A percentile compares a stretch with the other conserved stretches of the same genome.
Conservation (phyloP, 2,888 invertebrate genomes). For the Dorcus hopei region DNA sequence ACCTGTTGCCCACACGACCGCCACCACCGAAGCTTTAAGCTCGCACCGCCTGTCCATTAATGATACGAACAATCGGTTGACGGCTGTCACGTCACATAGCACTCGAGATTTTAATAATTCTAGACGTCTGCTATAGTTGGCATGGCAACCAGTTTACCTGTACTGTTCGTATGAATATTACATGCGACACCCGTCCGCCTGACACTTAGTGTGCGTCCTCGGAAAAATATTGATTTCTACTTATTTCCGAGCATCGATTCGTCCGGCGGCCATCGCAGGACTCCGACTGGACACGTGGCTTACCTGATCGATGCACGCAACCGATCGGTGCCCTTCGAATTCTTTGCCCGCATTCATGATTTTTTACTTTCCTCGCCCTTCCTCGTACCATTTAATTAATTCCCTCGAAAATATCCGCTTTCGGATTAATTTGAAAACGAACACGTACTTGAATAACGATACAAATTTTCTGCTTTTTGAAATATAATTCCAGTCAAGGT, state of each 20-base stretch:
- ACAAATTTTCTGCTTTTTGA: no score
- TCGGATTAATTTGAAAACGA: no score
- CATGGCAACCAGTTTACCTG: constrained; percentile 20
- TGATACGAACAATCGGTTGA: constrained; percentile 9
- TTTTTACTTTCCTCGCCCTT: neutral
- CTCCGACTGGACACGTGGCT: neutral
- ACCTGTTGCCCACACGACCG: constrained; percentile 18
- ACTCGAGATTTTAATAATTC: constrained; percentile 26
- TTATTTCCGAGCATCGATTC: neutral
- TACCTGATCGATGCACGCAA: neutral
- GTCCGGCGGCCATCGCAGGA: neutral
- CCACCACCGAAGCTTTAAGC: neutral
- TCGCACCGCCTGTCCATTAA: constrained; percentile 4
- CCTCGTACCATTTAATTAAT: no score
- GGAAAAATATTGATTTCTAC: neutral
- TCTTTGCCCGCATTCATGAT: neutral
- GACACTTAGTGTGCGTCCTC: neutral
- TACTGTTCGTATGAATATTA: constrained; percentile 19
- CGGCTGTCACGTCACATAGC: constrained; percentile 12
- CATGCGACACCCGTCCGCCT: constrained; percentile 15
- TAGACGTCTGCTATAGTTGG: constrained; percentile 19
- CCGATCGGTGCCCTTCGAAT: neutral
- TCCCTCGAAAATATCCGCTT: no score
- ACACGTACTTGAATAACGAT: no score
- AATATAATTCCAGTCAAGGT: no score